Conservation (phyloP, 2,113 vertebrate genomes). For the Saguinus midas region DNA sequence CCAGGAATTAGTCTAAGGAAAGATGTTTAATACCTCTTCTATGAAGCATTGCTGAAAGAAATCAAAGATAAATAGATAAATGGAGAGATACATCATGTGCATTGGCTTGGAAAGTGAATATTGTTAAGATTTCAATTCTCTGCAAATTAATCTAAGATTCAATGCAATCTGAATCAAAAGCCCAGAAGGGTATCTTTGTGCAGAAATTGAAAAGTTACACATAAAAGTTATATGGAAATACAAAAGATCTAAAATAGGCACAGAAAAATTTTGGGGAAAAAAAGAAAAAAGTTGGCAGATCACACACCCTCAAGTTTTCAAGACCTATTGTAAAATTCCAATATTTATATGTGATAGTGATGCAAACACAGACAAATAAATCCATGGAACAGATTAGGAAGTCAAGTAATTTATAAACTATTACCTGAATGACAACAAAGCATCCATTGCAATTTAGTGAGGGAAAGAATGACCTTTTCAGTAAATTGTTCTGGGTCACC, state of each 20-base stretch:
- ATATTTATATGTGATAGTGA: background rate
- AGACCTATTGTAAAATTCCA: background rate
- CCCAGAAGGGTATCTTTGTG: background rate
- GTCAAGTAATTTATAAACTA: background rate
- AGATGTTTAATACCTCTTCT: background rate
- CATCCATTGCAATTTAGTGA: background rate
- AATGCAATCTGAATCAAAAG: background rate
- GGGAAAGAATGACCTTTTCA: background rate
- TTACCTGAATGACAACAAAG: background rate
- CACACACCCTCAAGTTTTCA: background rate
- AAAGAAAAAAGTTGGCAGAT: background rate
- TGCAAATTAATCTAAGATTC: background rate
- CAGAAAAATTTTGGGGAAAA: background rate
- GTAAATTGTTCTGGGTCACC: background rate
- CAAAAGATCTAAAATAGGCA: background rate
- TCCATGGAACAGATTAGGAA: background rate
- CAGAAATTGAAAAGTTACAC: background rate
- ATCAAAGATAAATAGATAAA: background rate
- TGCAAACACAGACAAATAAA: background rate
- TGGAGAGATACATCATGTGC: background rate
- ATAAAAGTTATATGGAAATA: background rate
- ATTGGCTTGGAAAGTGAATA: background rate
- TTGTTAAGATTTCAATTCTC: background rate
- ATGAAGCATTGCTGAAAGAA: background rate
- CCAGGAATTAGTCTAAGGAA: background rate